These are phyloP conservation scores for Myzus persicae DNA, from an alignment of 1,140 invertebrate genomes.

Conservation along the genomic window DNA sequence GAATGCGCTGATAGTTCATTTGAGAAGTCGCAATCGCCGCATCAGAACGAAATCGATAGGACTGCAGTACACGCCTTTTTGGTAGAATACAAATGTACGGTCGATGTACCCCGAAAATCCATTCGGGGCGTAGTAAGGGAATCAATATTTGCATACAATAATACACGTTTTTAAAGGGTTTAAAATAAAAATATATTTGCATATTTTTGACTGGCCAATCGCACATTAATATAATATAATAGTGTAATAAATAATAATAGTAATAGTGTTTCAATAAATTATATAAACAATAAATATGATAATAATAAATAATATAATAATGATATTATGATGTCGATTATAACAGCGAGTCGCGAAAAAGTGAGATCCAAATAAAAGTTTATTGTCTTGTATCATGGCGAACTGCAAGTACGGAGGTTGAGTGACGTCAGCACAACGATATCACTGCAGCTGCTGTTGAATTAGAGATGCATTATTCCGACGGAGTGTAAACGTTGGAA, in stretches of 20 bases:
- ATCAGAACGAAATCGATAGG: too few relatives aligned
- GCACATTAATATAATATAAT: neutral
- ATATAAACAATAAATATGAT: neutral
- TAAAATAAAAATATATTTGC: neutral
- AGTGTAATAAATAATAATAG: neutral
- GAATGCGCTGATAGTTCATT: too few relatives aligned
- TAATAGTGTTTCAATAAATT: neutral
- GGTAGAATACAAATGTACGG: neutral
- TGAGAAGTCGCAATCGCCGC: neutral
- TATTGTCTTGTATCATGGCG: neutral
- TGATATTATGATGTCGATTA: neutral
- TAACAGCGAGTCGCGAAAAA: neutral
- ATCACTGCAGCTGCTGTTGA: neutral
- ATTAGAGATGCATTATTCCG: neutral
- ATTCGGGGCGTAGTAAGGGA: neutral
- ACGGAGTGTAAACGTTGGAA: neutral
- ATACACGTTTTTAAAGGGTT: neutral
- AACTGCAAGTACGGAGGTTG: neutral
- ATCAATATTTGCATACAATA: neutral
- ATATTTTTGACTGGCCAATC: neutral
- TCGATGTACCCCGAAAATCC: neutral
- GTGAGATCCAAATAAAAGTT: slow-evolving; percentile 8
- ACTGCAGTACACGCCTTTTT: neutral
- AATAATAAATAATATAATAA: neutral
- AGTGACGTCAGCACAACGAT: neutral